Percentiles rank a stretch among this genome's conserved stretches.
These are phyloP conservation scores for Arothron firmamentum DNA, from an alignment of 2,113 vertebrate species.

Conservation along the genomic window DNA sequence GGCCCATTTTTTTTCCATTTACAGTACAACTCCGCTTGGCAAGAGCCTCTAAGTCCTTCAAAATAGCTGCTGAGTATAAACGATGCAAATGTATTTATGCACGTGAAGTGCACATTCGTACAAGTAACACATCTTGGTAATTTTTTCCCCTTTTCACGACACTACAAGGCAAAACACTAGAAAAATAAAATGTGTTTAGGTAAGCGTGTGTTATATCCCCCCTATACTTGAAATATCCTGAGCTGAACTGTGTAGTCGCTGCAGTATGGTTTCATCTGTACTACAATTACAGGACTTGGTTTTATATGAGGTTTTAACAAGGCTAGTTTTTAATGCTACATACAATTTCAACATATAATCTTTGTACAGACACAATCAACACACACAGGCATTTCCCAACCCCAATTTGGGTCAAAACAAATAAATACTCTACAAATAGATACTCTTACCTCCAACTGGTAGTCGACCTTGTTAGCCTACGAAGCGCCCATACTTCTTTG, in stretches of 20 bases:
- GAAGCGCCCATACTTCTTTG: constrained; percentile 25
- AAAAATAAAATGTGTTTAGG: constrained; percentile 18
- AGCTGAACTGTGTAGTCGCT: constrained; percentile 23
- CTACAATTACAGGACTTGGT: constrained; percentile 19
- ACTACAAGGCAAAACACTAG: constrained; percentile 3
- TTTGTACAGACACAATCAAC: constrained; percentile 26
- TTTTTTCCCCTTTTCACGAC: background rate
- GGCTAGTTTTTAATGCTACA: constrained; percentile 59
- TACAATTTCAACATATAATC: constrained; percentile 18
- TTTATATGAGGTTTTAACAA: constrained; percentile 29
- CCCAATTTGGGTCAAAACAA: constrained; percentile 23
- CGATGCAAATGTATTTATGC: background rate
- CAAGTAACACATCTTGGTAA: background rate
- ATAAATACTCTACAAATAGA: constrained; percentile 12
- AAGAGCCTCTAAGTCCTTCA: constrained; percentile 15
- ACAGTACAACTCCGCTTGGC: constrained; percentile 19
- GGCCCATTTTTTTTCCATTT: constrained; percentile 18
- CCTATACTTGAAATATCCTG: constrained; percentile 28
- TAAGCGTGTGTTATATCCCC: background rate
- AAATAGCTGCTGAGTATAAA: constrained; percentile 18
- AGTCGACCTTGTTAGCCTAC: constrained; percentile 15
- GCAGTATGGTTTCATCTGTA: constrained; percentile 5
- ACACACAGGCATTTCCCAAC: constrained; percentile 9
- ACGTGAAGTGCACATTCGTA: background rate
- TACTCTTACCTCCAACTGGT: constrained; percentile 2